These are phyloP conservation scores for Urocitellus parryii DNA, from an alignment of 2,113 vertebrate species.

Conservation along the genomic window DNA sequence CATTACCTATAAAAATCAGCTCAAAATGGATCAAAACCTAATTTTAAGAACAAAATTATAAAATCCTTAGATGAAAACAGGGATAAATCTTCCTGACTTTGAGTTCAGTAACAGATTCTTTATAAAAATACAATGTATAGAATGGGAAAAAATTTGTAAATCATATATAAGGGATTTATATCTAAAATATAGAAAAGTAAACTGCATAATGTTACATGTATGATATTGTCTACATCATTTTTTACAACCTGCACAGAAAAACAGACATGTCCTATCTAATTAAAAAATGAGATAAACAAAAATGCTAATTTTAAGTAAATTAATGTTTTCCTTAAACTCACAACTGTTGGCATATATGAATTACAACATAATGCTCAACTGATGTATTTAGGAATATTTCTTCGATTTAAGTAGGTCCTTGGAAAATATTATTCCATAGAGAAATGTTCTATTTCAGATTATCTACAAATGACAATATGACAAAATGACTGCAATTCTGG, in stretches of 20 bases:
- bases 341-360: background rate
- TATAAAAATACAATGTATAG: background rate
- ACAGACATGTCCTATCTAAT: background rate
- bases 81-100: background rate
- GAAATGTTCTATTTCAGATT: background rate
- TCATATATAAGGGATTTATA: background rate
- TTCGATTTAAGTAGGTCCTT: background rate
- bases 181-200: background rate
- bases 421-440: background rate
- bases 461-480: background rate
- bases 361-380: background rate
- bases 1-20: background rate
- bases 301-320: background rate
- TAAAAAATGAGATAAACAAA: constrained; percentile 2
- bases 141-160: background rate
- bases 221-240: background rate
- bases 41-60: background rate
- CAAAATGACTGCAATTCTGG: background rate
- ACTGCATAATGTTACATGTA: background rate
- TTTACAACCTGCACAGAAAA: background rate
- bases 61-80: background rate
- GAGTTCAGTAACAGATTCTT: background rate
- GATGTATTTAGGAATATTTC: background rate
- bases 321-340: constrained; percentile 26
- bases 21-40: background rate